A percentile compares a stretch with the other conserved stretches of the same genome.
Conservation (phyloP, 2,888 invertebrate species). For the Euzophera pinguis region DNA sequence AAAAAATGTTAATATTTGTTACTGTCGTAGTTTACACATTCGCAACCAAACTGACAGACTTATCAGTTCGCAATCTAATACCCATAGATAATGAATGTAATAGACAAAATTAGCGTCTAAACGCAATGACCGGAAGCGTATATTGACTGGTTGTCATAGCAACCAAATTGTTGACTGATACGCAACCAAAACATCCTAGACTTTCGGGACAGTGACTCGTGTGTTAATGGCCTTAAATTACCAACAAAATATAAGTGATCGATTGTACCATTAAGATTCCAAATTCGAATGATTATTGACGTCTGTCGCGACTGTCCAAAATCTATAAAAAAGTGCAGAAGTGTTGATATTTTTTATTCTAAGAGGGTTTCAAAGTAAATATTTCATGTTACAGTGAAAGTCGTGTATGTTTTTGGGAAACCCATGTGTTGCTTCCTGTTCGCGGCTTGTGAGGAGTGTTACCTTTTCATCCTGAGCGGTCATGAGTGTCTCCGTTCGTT, state of each 20-base stretch:
- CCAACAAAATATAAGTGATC: constrained; percentile 4
- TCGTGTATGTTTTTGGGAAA: neutral
- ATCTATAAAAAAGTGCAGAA: too few species aligned
- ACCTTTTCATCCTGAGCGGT: constrained; percentile 29
- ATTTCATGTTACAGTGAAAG: too few species aligned
- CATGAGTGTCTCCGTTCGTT: constrained; percentile 65
- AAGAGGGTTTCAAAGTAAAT: too few species aligned
- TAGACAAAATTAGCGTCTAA: neutral
- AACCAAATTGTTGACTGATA: constrained; percentile 29
- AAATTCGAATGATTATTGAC: constrained; percentile 20
- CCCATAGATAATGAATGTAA: neutral
- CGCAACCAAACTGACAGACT: neutral
- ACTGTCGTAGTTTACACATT: too few species aligned
- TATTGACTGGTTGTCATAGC: constrained; percentile 46
- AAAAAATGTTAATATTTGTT: too few species aligned
- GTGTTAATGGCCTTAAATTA: neutral
- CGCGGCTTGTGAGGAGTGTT: constrained; percentile 48
- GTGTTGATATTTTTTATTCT: too few species aligned
- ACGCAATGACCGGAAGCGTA: constrained; percentile 38
- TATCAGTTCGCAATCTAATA: neutral
- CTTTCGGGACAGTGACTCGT: constrained; percentile 21
- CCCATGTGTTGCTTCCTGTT: constrained; percentile 58
- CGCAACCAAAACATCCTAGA: constrained; percentile 28
- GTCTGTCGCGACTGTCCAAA: neutral
- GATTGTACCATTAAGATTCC: constrained; percentile 15